Evolutionary conservation across 2,797 vertebrate genomes (phyloP).

Genomic region (Enteromius argenteus): DNA sequence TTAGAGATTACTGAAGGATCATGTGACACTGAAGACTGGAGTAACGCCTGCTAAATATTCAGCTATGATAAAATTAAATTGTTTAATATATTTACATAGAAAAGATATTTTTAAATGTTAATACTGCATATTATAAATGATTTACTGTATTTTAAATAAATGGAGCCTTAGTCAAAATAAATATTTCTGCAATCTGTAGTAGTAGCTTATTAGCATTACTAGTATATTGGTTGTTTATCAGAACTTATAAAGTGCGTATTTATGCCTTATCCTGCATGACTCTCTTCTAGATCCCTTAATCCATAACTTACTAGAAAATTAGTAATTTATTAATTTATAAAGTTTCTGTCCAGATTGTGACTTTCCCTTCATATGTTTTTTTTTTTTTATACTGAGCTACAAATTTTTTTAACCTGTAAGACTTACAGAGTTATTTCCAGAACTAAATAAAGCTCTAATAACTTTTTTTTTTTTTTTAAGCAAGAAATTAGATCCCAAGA

Average conservation of each 20-base stretch:
- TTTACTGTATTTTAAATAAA: not conserved
- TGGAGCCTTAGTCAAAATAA: not conserved
- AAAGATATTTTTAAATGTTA: not conserved
- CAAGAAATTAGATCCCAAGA: not conserved
- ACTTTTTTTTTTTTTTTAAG: not conserved
- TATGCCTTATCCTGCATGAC: not conserved
- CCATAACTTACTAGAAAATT: not conserved
- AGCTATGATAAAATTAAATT: not conserved
- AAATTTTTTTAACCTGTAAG: not conserved
- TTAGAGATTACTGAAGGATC: not conserved
- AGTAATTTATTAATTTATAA: not conserved
- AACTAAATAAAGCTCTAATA: not conserved
- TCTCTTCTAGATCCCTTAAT: not conserved
- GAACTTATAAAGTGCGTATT: not conserved
- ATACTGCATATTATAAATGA: not conserved
- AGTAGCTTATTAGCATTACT: not conserved
- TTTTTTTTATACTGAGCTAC: not conserved
- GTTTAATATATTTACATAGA: not conserved
- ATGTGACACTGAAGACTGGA: not conserved
- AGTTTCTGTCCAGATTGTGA: not conserved
- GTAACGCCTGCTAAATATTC: not conserved
- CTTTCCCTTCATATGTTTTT: not conserved
- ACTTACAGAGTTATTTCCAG: not conserved
- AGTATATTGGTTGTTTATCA: not conserved
- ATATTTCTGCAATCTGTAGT: too few species aligned